Evolutionary conservation across 1,140 invertebrate species (phyloP), one percentile per base, ranked within the genome.

Genomic region (Bombus superbus): DNA sequence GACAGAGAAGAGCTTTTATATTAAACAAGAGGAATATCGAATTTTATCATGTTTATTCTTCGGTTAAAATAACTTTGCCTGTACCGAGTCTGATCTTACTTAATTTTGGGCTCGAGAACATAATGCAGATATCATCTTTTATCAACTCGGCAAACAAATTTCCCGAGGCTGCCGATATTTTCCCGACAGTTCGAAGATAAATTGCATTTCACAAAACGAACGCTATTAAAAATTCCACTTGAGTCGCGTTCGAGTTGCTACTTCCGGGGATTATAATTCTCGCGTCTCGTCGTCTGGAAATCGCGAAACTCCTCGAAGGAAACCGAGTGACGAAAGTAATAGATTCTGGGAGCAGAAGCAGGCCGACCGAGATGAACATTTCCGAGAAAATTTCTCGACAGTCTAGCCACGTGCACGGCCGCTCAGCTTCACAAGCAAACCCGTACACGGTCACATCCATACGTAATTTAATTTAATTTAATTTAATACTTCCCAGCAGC

Each of bases 381-480:
- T 69, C 62, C 25, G 44, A 53, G 75, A 77, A 86, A 86, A 88
- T 88, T 88, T 88, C 69, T 83, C 62, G 69, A 62, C 59, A 77
- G 85, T 88, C 69, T 83, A 78, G 18, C 85, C 69, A 82, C 81
- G 81, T 74, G 57, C 81, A 25, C 22, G 57, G 35, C 32, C 68
- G 53, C 47, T 66, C 80, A 71, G 40, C 40, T 35, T 40, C 66
- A 35, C 66, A 35, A 35, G 66, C 32, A 68, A 68, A 68, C 22
- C 32, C 72, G 42, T 38, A 32, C 28, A 64, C 11, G 73, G 32
- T n/a, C 59, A 66, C 64, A 84, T 78, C 69, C 71, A 71, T 82
- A 68, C 32, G 64, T 68, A 68, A 72, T 32, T 76, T 88, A 88
- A 81, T 86, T 89, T 89, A 88, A 89, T 86, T 81, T 89, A 88